Base-by-base conservation (phyloP, 2,888 invertebrate species). In the Rapana venosa region DNA sequence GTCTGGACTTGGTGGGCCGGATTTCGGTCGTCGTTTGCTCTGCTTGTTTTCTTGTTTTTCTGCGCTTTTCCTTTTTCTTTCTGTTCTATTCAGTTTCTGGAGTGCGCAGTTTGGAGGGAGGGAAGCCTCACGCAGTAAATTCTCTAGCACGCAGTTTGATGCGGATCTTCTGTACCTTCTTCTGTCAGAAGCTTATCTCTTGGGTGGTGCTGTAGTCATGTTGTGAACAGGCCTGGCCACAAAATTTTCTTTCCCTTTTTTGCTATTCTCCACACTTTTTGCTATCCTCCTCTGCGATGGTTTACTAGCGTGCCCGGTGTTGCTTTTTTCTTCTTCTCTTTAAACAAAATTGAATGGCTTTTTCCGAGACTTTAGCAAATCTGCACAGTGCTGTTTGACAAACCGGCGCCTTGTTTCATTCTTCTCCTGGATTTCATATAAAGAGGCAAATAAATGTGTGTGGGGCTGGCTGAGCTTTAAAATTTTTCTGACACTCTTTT, bases 401-500 rank as follows among this genome's bases (percentile, higher is more conserved):
- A 94, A 92, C 74, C 93, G 92, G 58, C 96, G 92, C 87, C 94
- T 93, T 47, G 94, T 91, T 92, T 96, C 96, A 91, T 94, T 93
- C 88, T 95, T 94, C 91, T 96, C 95, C 91, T 93, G 93, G 58
- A 96, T 94, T 91, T 96, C 95, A 92, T 96, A 94, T 93, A 96
- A 58, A 96, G 92, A 58, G 96, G 96, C 87, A 96, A 92, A 90
- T 95, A 96, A 36, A 96, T 95, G 93, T 96, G 96, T 35, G 96
- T 47, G 96, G 96, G 0, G 95, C 96, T 30, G 96, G 96, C 85
- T 93, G 93, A 17, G 96, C 96, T 92, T 96, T 96, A 90, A 96
- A 96, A 90, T 95, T 95, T 92, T 96, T 96, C 89, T 94, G 94
- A 91, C 95, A 95, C 92, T 96, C 96, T 87, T 87, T 95, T 95